These are phyloP conservation scores for Penaeus vannamei DNA, from an alignment of 1,140 invertebrate species.

Conservation along the genomic window DNA sequence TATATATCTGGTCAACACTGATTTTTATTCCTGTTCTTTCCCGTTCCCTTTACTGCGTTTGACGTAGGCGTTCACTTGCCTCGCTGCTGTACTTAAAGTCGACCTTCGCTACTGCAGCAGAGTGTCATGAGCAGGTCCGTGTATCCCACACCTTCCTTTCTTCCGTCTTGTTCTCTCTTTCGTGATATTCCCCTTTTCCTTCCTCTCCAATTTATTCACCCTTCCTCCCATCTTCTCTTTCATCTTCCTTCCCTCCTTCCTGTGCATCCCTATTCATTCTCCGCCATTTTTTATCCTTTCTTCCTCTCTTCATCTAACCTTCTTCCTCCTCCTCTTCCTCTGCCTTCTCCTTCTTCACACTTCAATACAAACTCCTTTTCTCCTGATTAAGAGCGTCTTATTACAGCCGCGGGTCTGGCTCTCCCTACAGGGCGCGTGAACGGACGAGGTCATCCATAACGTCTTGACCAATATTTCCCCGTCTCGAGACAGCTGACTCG, in stretches of 20 bases:
- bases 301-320: not conserved
- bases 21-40: too few relatives aligned
- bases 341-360: not conserved
- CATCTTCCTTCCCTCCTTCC: not conserved
- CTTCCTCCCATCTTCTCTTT: not conserved
- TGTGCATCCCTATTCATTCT: not conserved
- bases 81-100: too few relatives aligned
- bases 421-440: too few relatives aligned
- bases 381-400: too few relatives aligned
- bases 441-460: too few relatives aligned
- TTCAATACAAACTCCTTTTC: not conserved
- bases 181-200: not conserved
- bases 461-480: too few relatives aligned
- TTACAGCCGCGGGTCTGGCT: too few relatives aligned
- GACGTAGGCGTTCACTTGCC: too few relatives aligned
- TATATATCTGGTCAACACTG: too few relatives aligned
- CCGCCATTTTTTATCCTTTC: not conserved
- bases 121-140: not conserved
- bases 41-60: too few relatives aligned
- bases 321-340: not conserved
- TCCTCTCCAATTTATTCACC: not conserved
- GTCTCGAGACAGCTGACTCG: too few relatives aligned
- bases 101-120: too few relatives aligned
- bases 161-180: not conserved
- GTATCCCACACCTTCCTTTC: not conserved